phyloP scores from a whole-genome alignment of 2,888 invertebrate genomes.

The Antheraea assamensis region DNA sequence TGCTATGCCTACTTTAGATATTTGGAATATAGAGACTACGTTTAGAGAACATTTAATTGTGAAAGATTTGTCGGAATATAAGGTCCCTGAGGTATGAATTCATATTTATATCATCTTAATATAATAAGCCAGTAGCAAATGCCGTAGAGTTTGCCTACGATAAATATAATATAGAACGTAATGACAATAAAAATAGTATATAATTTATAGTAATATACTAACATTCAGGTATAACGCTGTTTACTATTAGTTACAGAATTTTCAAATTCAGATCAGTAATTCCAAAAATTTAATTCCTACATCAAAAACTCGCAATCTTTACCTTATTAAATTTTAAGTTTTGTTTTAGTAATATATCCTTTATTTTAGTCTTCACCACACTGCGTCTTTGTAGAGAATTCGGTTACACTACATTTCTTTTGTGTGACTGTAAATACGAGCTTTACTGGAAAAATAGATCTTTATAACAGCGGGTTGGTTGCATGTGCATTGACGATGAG shows the following conservation, averaged over 20 bases:
- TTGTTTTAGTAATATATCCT: conserved; percentile 1
- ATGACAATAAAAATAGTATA: too few relatives aligned
- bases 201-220: too few relatives aligned
- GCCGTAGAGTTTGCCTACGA: too few relatives aligned
- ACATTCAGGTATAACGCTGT: too few relatives aligned
- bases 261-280: too few relatives aligned
- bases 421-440: conserved; percentile 65
- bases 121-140: neutral
- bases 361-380: conserved; percentile 68
- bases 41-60: conserved; percentile 83
- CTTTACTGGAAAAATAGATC: conserved; percentile 58
- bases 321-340: too few relatives aligned
- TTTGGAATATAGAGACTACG: conserved; percentile 80
- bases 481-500: conserved; percentile 65
- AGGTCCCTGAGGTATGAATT: conserved; percentile 66
- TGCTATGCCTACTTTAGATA: conserved; percentile 81
- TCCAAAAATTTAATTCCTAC: too few relatives aligned
- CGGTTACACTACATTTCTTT: conserved; percentile 70
- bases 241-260: too few relatives aligned
- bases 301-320: too few relatives aligned
- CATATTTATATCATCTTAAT: conserved; percentile 10
- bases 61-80: conserved; percentile 75
- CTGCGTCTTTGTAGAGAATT: conserved; percentile 73
- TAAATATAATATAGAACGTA: too few relatives aligned
- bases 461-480: conserved; percentile 75